Conservation (phyloP, 2,888 invertebrate genomes). For the Drosophila greeni region DNA sequence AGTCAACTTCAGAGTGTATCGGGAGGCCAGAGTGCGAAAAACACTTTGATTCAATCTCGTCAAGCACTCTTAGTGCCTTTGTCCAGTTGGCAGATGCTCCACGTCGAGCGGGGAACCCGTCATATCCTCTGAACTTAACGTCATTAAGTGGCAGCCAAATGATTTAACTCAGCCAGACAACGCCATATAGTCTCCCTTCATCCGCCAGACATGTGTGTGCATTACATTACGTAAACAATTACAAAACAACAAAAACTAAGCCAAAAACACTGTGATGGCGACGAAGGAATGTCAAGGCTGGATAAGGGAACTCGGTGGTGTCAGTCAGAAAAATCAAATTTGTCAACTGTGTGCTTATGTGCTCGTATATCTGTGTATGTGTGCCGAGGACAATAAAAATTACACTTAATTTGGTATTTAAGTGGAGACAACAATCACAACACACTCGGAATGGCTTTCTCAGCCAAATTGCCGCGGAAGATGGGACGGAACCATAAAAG, state of each 20-base stretch:
- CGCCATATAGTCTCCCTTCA: conserved; percentile 4
- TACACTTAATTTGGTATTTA: conserved; percentile 73
- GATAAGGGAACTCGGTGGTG: conserved; percentile 14
- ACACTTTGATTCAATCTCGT: conserved; percentile 40
- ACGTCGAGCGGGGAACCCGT: conserved; percentile 7
- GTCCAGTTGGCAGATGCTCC: conserved; percentile 7
- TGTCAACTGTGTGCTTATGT: conserved; percentile 54
- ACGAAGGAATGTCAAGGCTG: conserved; percentile 9
- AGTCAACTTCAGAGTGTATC: background rate
- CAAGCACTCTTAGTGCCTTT: conserved; percentile 22
- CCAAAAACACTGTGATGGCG: conserved; percentile 4
- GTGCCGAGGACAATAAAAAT: conserved; percentile 61
- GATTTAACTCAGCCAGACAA: conserved; percentile 36
- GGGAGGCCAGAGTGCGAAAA: conserved; percentile 9
- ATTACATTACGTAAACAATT: conserved; percentile 57
- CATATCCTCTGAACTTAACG: conserved; percentile 44
- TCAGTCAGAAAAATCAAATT: conserved; percentile 65
- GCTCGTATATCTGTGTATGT: conserved; percentile 24
- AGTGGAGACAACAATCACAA: conserved; percentile 58
- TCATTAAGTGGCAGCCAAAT: conserved; percentile 52
- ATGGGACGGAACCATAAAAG: conserved; percentile 46
- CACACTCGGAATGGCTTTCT: conserved; percentile 45
- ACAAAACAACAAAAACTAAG: conserved; percentile 42
- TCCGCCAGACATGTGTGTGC: conserved; percentile 22
- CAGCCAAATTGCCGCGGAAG: conserved; percentile 9